Percentiles rank a stretch among this genome's conserved stretches.
Evolutionary conservation across 1,140 invertebrate species (phyloP).

Genomic region (Metopolophium dirhodum): DNA sequence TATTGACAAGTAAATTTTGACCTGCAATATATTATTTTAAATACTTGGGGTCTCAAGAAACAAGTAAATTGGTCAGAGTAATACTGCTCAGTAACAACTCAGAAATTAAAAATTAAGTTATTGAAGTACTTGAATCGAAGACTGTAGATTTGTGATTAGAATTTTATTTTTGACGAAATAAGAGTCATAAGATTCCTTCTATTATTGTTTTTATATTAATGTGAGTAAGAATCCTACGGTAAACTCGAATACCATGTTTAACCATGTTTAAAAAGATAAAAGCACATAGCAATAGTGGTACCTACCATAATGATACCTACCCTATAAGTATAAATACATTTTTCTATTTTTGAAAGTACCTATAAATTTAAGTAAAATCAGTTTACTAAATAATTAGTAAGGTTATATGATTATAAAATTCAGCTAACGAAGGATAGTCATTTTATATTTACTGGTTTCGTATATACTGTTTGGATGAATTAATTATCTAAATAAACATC

Average conservation of each 20-base stretch:
- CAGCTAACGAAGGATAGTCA: background rate
- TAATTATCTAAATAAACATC: background rate
- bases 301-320: no score
- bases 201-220: background rate
- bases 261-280: no score
- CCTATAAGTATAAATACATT: no score
- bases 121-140: no score
- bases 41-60: background rate
- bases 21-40: background rate
- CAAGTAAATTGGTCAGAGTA: no score
- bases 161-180: no score
- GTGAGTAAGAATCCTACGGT: background rate
- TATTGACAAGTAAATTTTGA: background rate
- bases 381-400: background rate
- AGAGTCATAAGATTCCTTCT: background rate
- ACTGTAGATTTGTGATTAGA: no score
- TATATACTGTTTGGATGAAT: background rate
- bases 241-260: no score
- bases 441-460: background rate
- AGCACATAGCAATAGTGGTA: no score
- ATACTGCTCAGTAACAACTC: no score
- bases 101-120: no score
- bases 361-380: background rate
- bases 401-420: background rate
- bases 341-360: no score